Evolutionary conservation across 2,888 invertebrate species (phyloP), one percentile per base, ranked within the genome.

Genomic region (Embidobia sp.): DNA sequence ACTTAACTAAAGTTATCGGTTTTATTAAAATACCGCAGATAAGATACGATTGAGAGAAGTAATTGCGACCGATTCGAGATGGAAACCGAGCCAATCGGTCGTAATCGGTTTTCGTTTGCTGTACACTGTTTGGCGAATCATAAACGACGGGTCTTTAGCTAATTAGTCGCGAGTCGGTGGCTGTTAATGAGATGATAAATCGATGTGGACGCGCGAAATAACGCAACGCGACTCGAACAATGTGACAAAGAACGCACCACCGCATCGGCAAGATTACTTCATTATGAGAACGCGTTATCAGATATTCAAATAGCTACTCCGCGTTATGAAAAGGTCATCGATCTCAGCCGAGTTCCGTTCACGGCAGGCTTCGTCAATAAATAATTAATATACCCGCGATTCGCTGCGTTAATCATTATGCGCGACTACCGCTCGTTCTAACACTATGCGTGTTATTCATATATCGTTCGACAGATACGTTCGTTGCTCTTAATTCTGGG

Each of bases 321-420:
- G 55, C 55, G 46, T 48, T 55, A 57, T 37, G 67, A 31, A 67
- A 53, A 57, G 67, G 67, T 67, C 67, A 33, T 55, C 57, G 57
- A 57, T 57, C 67, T 37, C 51, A 2, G 22, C 11, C 37, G 19
- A 48, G 29, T 40, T 49, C 42, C 48, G 51, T 59, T 35, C 29
- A 11, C 3, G 48, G 8, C 44, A 8, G 18, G 44, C 57, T 22
- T 42, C 42, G 72, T 48, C 22, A 33, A 64, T 73, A 63, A 59
- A 66, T 73, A 63, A 59, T 73, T 73, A 73, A 66, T 66, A 57
- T 31, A 67, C 29, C n/a, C n/a, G n/a, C n/a, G 40, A 22, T 22
- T 35, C 18, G 59, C 49, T 27, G 33, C 51, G 66, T 66, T 66
- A 37, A 74, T 59, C 42, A 69, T 73, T 72, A 51, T 55, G 37